phyloP scores from a whole-genome alignment of 2,113 vertebrate genomes.

The Ageneiosus marmoratus region DNA sequence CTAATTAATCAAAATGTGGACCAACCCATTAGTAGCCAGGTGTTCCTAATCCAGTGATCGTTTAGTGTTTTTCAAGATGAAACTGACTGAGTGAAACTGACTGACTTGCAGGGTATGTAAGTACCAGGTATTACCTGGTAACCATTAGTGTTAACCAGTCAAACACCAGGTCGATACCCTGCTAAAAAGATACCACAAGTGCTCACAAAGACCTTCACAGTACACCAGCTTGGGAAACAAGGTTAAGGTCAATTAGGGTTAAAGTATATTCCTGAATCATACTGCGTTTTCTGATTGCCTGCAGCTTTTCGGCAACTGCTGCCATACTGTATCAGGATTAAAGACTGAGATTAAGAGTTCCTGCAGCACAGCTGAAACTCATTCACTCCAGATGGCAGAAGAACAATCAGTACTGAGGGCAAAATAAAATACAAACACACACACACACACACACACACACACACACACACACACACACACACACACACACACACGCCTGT shows the following conservation, averaged over 20 bases:
- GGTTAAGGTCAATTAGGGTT: constrained; percentile 5
- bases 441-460: too few species aligned
- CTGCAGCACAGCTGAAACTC: constrained; percentile 38
- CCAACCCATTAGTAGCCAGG: too few species aligned
- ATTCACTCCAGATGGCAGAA: constrained; percentile 39
- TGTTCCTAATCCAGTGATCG: too few species aligned
- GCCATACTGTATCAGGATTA: constrained; percentile 31
- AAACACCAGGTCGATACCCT: not conserved
- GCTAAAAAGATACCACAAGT: not conserved
- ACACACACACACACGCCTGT: constrained; percentile 30
- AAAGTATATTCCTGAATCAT: constrained; percentile 9
- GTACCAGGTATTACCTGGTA: not conserved
- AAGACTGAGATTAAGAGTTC: constrained; percentile 44
- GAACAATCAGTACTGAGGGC: constrained; percentile 33
- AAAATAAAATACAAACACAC: constrained; percentile 36
- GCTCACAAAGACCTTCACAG: not conserved
- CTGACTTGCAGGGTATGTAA: not conserved
- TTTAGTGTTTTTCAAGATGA: too few species aligned
- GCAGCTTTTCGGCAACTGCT: constrained; percentile 9
- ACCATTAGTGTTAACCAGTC: not conserved
- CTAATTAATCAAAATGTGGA: too few species aligned
- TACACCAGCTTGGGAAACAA: not conserved
- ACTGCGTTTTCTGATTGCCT: not conserved
- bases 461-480: too few species aligned
- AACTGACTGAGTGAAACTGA: not conserved